Percentiles rank a stretch among this genome's conserved stretches.
phyloP scores from a whole-genome alignment of 2,797 vertebrate species.

The Xenopus petersii region DNA sequence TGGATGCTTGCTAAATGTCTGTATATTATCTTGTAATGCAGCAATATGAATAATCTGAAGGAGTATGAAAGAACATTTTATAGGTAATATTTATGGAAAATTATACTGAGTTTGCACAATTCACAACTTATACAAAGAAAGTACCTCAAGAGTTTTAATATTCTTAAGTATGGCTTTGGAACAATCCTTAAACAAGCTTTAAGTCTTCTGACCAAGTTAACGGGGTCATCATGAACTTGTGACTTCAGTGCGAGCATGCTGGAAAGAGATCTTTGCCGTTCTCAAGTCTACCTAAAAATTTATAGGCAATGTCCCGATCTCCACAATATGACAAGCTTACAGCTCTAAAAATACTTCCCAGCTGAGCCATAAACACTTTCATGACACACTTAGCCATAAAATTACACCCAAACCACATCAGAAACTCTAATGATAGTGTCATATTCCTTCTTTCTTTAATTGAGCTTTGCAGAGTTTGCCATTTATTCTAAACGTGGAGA shows the following conservation, averaged over 20 bases:
- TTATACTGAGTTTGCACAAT: too few relatives aligned
- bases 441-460: slow-evolving; percentile 32
- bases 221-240: not conserved
- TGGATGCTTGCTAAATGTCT: too few relatives aligned
- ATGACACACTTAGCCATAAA: slow-evolving; percentile 45
- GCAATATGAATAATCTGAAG: too few relatives aligned
- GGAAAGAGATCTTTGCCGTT: not conserved
- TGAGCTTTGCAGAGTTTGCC: slow-evolving; percentile 38
- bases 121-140: too few relatives aligned
- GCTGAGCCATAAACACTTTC: slow-evolving; percentile 41
- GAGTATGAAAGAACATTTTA: too few relatives aligned
- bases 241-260: not conserved
- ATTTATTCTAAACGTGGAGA: slow-evolving; percentile 23
- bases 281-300: slow-evolving; percentile 7
- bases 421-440: slow-evolving; percentile 43
- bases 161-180: too few relatives aligned
- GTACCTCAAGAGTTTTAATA: too few relatives aligned
- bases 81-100: too few relatives aligned
- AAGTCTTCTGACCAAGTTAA: not conserved
- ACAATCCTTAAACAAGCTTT: too few relatives aligned
- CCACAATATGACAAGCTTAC: slow-evolving; percentile 13
- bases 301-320: not conserved
- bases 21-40: too few relatives aligned
- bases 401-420: slow-evolving; percentile 46
- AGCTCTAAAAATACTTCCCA: slow-evolving; percentile 43